Evolutionary conservation across 2,888 invertebrate genomes (phyloP).

Genomic region (Ornithoptera priamus): DNA sequence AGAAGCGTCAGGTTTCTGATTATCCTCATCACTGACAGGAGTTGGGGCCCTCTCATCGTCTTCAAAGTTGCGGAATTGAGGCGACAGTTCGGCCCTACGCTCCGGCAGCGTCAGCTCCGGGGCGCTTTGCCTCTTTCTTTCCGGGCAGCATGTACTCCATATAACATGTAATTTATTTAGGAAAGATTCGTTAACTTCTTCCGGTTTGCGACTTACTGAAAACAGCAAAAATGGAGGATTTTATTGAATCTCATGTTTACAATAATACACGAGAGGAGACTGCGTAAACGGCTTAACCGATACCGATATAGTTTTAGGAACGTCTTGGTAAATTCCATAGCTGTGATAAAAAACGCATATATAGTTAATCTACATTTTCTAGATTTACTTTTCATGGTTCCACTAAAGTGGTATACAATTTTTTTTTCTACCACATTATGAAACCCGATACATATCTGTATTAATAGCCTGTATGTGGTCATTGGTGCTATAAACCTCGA

Average conservation of each 20-base stretch:
- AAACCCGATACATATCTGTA: too few relatives aligned
- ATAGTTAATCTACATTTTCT: too few relatives aligned
- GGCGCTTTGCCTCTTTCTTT: slow-evolving; percentile 45
- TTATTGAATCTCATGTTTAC: background rate
- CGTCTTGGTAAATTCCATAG: too few relatives aligned
- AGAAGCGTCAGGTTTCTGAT: slow-evolving; percentile 17
- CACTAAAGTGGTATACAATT: too few relatives aligned
- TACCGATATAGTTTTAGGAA: too few relatives aligned
- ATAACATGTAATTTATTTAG: slow-evolving; percentile 51
- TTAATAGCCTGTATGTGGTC: too few relatives aligned
- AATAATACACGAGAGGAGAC: background rate
- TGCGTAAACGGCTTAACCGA: too few relatives aligned
- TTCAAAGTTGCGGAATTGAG: slow-evolving; percentile 51
- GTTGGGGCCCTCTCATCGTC: slow-evolving; percentile 51
- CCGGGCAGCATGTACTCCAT: slow-evolving; percentile 65
- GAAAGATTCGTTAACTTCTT: slow-evolving; percentile 49
- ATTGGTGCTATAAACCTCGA: too few relatives aligned
- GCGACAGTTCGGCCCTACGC: slow-evolving; percentile 46
- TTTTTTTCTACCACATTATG: too few relatives aligned
- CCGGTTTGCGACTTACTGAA: slow-evolving; percentile 60
- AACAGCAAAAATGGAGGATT: slow-evolving; percentile 22
- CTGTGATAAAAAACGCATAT: too few relatives aligned
- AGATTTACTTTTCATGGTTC: too few relatives aligned
- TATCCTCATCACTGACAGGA: slow-evolving; percentile 56
- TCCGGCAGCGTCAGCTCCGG: slow-evolving; percentile 45